Conservation (phyloP, 2,888 invertebrate species). For the Exephanes ischioxanthus region DNA sequence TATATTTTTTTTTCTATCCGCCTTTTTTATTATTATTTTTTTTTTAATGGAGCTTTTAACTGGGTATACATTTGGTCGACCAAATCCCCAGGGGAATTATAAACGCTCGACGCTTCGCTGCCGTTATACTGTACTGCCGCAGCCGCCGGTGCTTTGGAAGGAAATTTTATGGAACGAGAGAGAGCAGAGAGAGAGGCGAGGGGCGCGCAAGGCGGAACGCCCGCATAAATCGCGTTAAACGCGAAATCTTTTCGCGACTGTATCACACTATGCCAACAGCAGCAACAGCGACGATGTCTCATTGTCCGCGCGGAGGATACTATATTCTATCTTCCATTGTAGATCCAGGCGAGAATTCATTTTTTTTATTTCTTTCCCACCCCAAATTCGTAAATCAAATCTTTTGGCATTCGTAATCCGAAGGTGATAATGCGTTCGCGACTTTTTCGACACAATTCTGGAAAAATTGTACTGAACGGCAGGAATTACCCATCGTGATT, state of each 20-base stretch:
- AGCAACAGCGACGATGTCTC: conserved; percentile 54
- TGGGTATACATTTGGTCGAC: conserved; percentile 63
- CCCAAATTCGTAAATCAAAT: conserved; percentile 51
- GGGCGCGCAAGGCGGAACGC: conserved; percentile 57
- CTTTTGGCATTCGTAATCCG: conserved; percentile 6
- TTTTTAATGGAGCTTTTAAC: conserved; percentile 58
- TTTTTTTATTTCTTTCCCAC: conserved; percentile 1
- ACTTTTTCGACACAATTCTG: not conserved
- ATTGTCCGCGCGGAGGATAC: conserved; percentile 45
- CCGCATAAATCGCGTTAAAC: conserved; percentile 65
- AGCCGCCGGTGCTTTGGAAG: conserved; percentile 57
- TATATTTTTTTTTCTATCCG: conserved; percentile 52
- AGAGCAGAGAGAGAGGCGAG: conserved; percentile 45
- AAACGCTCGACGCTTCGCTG: conserved; percentile 63
- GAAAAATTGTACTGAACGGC: not conserved
- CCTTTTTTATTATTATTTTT: conserved; percentile 31
- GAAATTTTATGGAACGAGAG: conserved; percentile 63
- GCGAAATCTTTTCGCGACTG: conserved; percentile 67
- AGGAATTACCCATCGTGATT: not conserved
- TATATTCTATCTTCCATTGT: conserved; percentile 16
- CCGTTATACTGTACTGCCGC: conserved; percentile 46
- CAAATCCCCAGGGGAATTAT: conserved; percentile 65
- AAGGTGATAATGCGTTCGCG: not conserved
- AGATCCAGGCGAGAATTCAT: conserved; percentile 39
- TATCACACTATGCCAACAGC: conserved; percentile 51